phyloP scores from a whole-genome alignment of 1,140 invertebrate species.

The Megalopta genalis region DNA sequence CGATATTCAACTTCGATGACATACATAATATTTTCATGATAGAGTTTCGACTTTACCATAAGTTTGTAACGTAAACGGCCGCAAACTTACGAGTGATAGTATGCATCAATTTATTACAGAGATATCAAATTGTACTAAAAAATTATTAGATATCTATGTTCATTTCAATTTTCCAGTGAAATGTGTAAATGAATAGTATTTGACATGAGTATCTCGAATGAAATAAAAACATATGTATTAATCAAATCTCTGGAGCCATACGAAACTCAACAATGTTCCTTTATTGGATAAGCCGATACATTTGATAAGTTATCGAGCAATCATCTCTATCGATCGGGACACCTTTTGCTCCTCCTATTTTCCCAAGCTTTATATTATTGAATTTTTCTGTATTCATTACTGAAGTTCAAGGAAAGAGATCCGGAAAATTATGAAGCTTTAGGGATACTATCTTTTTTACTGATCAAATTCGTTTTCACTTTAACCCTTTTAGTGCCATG shows the following conservation, averaged over 20 bases:
- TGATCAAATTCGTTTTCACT: too few species aligned
- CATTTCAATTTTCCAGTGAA: neutral
- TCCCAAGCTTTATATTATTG: too few species aligned
- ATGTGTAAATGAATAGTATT: neutral
- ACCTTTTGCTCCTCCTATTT: too few species aligned
- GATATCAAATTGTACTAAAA: neutral
- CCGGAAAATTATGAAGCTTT: neutral
- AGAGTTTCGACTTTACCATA: neutral
- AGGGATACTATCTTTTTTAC: too few species aligned
- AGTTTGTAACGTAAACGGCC: neutral
- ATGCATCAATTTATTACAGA: constrained; percentile 19
- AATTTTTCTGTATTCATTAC: too few species aligned
- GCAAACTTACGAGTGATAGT: neutral
- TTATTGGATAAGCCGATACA: neutral
- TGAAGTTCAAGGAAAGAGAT: too few species aligned
- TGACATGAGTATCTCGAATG: neutral
- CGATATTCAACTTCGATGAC: neutral
- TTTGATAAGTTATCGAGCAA: neutral
- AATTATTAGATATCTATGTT: neutral
- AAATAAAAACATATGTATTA: neutral
- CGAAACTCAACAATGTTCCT: neutral
- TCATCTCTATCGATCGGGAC: too few species aligned
- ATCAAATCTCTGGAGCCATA: neutral
- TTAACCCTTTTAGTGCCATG: too few species aligned
- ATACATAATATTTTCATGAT: neutral